Conservation (phyloP, 2,888 invertebrate species). For the Synanthedon formicaeformis region DNA sequence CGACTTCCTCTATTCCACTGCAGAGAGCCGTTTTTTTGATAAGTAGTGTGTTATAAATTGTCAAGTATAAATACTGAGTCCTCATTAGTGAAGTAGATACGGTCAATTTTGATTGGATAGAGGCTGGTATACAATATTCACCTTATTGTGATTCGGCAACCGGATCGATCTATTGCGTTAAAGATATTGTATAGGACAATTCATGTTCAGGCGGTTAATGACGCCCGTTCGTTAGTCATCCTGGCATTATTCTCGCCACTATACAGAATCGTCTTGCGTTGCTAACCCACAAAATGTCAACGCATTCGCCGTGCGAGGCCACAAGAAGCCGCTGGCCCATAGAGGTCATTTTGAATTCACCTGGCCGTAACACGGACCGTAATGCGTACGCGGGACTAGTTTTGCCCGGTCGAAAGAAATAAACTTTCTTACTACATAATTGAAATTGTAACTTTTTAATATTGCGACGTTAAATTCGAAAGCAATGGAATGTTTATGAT, state of each 20-base stretch:
- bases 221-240: conserved; percentile 60
- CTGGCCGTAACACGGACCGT: conserved; percentile 66
- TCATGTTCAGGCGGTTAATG: conserved; percentile 46
- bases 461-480: conserved; percentile 37
- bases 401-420: conserved; percentile 67
- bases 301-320: conserved; percentile 64
- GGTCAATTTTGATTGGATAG: conserved; percentile 33
- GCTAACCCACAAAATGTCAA: conserved; percentile 67
- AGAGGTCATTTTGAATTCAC: conserved; percentile 71
- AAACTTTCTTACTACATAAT: conserved; percentile 64
- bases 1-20: conserved; percentile 35
- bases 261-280: conserved; percentile 51
- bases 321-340: conserved; percentile 64
- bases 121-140: conserved; percentile 62
- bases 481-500: conserved; percentile 5
- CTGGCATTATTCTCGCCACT: conserved; percentile 53
- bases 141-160: conserved; percentile 56
- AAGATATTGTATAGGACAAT: conserved; percentile 45
- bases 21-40: neutral
- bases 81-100: conserved; percentile 40
- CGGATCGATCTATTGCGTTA: conserved; percentile 56
- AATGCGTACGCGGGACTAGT: conserved; percentile 68
- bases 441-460: conserved; percentile 31
- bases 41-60: neutral
- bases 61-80: conserved; percentile 37